Conservation (phyloP, 2,888 invertebrate genomes). For the Erebia ligea region DNA sequence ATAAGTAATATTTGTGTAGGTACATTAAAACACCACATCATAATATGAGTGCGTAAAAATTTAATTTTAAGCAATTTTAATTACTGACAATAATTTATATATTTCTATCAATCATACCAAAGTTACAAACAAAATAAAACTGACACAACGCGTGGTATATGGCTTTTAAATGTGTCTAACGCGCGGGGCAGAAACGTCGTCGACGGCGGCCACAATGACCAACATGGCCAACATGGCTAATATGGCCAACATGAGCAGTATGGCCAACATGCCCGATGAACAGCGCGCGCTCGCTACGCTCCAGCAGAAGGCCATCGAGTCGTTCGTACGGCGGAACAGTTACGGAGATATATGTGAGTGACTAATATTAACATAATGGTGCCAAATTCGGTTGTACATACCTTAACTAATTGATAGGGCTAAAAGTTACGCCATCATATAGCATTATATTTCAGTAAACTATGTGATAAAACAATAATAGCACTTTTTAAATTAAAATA, state of each 20-base stretch:
- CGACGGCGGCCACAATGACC: slow-evolving; percentile 56
- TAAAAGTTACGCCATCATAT: too few relatives aligned
- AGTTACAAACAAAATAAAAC: slow-evolving; percentile 15
- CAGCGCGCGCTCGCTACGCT: slow-evolving; percentile 77
- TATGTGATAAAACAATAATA: too few relatives aligned
- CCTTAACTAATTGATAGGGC: too few relatives aligned
- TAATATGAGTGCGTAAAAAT: not conserved
- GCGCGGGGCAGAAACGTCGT: slow-evolving; percentile 63
- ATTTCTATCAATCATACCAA: not conserved
- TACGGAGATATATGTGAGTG: slow-evolving; percentile 88
- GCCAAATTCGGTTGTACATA: too few relatives aligned
- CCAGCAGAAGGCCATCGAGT: slow-evolving; percentile 85
- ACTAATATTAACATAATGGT: not conserved
- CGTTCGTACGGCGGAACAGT: slow-evolving; percentile 88
- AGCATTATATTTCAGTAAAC: too few relatives aligned
- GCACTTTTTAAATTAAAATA: too few relatives aligned
- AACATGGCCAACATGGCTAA: slow-evolving; percentile 81
- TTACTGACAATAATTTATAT: not conserved
- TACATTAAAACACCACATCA: too few relatives aligned
- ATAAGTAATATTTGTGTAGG: not conserved
- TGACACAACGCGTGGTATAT: slow-evolving; percentile 40
- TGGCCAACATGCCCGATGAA: slow-evolving; percentile 81
- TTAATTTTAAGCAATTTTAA: slow-evolving; percentile 11
- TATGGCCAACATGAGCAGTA: slow-evolving; percentile 53
- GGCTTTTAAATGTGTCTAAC: slow-evolving; percentile 54